Percentiles rank a stretch among this genome's conserved stretches.
phyloP scores from a whole-genome alignment of 2,888 invertebrate species.

The Stenchaetothrips biformis region DNA sequence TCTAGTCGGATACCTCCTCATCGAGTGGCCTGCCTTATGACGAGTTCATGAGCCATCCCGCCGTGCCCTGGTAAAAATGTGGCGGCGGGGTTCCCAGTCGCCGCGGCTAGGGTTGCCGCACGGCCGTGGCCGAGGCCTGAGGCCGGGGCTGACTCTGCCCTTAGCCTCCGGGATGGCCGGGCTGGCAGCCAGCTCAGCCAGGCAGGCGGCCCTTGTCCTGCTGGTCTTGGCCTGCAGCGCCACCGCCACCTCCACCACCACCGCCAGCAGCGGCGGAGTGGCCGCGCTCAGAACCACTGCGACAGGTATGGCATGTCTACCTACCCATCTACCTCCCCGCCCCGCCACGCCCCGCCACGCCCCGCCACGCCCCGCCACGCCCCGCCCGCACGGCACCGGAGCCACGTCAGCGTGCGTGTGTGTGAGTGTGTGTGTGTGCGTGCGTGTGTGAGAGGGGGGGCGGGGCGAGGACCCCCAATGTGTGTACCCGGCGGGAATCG shows the following conservation, averaged over 20 bases:
- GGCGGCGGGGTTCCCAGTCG: slow-evolving; percentile 5
- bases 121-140: neutral
- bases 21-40: slow-evolving; percentile 1
- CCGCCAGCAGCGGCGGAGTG: neutral
- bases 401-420: neutral
- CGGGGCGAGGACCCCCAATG: neutral
- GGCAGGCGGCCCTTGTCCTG: neutral
- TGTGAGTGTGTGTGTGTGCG: too few relatives aligned
- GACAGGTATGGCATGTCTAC: slow-evolving; percentile 24
- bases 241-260: neutral
- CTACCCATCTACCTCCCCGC: neutral
- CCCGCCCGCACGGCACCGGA: neutral
- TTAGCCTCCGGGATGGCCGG: neutral
- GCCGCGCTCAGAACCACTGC: neutral
- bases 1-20: neutral
- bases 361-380: neutral
- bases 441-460: neutral
- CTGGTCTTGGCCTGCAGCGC: neutral
- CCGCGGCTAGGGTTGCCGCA: neutral
- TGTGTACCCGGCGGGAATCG: neutral
- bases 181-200: neutral
- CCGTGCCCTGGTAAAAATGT: slow-evolving; percentile 11
- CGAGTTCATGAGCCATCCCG: neutral
- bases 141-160: neutral
- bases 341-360: too few relatives aligned